Conservation (phyloP, 2,888 invertebrate genomes). For the Lamproptera curius region DNA sequence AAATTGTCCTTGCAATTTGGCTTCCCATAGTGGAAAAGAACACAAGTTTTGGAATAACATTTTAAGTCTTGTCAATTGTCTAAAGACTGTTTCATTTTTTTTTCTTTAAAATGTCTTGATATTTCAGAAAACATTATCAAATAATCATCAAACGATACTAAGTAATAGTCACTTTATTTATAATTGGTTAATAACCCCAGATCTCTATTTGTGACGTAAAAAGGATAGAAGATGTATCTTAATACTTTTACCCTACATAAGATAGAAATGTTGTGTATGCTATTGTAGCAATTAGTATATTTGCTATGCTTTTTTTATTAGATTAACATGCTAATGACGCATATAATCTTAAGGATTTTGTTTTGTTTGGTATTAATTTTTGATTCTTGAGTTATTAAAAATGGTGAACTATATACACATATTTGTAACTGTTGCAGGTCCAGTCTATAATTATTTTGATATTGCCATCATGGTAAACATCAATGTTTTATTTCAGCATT, state of each 20-base stretch:
- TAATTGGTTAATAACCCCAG: constrained; percentile 1
- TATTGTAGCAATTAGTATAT: constrained; percentile 5
- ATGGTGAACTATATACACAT: not conserved
- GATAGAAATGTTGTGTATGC: constrained; percentile 12
- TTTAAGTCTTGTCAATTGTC: not conserved
- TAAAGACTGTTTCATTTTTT: constrained; percentile 10
- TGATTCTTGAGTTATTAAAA: constrained; percentile 1
- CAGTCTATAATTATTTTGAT: constrained; percentile 8
- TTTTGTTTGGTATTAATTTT: constrained; percentile 9
- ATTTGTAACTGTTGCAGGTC: not conserved
- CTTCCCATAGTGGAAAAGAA: constrained; percentile 1
- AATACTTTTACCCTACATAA: constrained; percentile 4
- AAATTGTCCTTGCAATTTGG: constrained; percentile 1
- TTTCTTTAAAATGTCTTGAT: not conserved
- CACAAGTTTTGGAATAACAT: constrained; percentile 11
- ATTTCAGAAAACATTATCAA: not conserved
- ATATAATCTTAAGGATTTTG: not conserved
- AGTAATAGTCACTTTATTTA: not conserved
- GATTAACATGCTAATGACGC: not conserved
- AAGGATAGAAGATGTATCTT: constrained; percentile 5
- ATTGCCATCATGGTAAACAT: too few species aligned
- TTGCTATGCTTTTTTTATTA: constrained; percentile 7
- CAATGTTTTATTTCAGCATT: too few species aligned
- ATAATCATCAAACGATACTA: constrained; percentile 5
- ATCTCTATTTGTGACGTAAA: constrained; percentile 12